Evolutionary conservation across 1,140 invertebrate genomes (phyloP).

Genomic region (Bombus consobrinus): DNA sequence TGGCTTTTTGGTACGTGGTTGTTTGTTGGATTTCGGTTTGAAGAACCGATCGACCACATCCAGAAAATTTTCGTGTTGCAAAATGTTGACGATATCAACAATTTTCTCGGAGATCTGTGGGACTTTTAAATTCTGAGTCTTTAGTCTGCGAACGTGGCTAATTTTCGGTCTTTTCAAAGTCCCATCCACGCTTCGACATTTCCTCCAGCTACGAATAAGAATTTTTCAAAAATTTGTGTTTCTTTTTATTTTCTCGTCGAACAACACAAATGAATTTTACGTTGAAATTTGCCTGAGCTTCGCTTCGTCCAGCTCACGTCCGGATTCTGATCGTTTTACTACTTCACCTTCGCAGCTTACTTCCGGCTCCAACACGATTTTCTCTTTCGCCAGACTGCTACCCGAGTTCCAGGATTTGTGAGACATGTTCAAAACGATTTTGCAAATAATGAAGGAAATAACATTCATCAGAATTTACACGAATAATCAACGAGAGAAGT

Average conservation of each 20-base stretch:
- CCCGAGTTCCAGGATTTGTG: neutral
- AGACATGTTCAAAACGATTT: slow-evolving; percentile 24
- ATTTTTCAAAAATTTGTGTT: neutral
- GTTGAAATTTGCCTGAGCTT: neutral
- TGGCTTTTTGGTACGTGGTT: neutral
- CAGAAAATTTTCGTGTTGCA: slow-evolving; percentile 32
- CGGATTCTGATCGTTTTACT: neutral
- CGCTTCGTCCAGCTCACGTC: neutral
- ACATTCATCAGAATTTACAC: neutral
- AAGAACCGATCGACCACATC: slow-evolving; percentile 19
- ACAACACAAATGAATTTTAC: neutral
- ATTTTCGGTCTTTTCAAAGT: neutral
- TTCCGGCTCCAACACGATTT: slow-evolving; percentile 3
- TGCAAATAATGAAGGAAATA: too few species aligned
- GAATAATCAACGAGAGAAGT: neutral
- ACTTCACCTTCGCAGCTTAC: neutral
- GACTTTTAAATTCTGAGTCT: neutral
- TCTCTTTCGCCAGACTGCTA: neutral
- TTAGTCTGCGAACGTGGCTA: neutral
- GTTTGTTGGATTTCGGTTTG: neutral
- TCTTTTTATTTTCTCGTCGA: neutral
- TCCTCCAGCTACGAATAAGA: neutral
- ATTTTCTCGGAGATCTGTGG: slow-evolving; percentile 2
- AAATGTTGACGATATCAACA: slow-evolving; percentile 8
- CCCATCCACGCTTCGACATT: neutral